Evolutionary conservation across 1,140 invertebrate genomes (phyloP), one percentile per base, ranked within the genome.

Genomic region (Ips typographus): DNA sequence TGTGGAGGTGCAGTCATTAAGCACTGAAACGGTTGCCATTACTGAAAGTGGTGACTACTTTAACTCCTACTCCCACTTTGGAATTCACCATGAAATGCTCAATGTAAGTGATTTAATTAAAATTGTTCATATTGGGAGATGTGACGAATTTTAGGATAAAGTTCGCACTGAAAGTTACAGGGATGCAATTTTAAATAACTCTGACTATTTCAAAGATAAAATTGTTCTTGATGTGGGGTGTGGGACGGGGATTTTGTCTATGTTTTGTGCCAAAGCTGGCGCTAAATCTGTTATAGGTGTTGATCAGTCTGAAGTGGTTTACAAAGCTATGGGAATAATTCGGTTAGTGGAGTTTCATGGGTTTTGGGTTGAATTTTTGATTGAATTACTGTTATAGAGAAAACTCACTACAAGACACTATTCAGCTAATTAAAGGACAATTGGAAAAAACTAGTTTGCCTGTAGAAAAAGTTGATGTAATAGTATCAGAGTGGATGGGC

Each of bases 401-500:
- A 80, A 92, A 92, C 75, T 85, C 88, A 68, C 80, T 89, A 3
- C 75, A 85, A 72, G 78, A 87, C 70, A 84, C 80, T 73, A 85
- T 92, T 42, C 80, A 87, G 77, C 83, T 90, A 47, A 80, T 91
- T 3, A 87, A 89, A 81, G 94, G 95, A 1, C 89, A 93, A 79
- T 82, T 99, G 2, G 98, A 99, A 82, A 93, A 98, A 74, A 88
- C 87, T n/a, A 83, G 90, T 65, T 84, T 98, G 63, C 83, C 86
- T n/a, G 77, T 85, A 42, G 88, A 90, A 64, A 92, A 94, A 84
- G 94, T 98, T 36, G 97, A 99, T 80, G 89, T 99, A 38, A 97
- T 99, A 74, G 90, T 99, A 41, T 98, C 95, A 3, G 98, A 99
- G 83, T 99, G 98, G 98, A 99, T 99, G 98, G 98, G 98, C 2